These are phyloP conservation scores for Collichthys lucidus DNA, from an alignment of 2,113 vertebrate genomes.

Conservation along the genomic window DNA sequence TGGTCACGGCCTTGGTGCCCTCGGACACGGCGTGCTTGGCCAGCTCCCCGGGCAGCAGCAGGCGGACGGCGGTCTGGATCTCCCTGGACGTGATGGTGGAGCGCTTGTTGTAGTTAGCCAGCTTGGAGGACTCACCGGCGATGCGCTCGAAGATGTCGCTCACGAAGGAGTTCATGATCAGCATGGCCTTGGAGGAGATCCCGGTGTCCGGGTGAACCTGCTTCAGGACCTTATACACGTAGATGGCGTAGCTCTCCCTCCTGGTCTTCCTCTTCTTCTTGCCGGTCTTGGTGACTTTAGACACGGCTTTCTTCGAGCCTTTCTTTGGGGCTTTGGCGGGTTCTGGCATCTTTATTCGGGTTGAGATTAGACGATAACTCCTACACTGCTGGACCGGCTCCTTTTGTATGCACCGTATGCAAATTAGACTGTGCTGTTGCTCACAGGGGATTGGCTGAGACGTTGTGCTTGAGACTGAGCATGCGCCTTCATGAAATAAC, in stretches of 20 bases:
- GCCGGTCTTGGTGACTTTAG: no score
- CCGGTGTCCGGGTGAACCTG: slow-evolving; percentile 88
- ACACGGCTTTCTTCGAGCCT: no score
- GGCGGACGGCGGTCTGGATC: slow-evolving; percentile 89
- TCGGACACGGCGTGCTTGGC: no score
- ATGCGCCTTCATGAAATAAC: no score
- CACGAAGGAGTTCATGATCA: slow-evolving; percentile 79
- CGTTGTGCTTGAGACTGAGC: no score
- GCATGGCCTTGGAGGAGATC: slow-evolving; percentile 85
- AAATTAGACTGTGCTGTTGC: no score
- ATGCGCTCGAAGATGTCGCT: slow-evolving; percentile 80
- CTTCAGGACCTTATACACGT: slow-evolving; percentile 87
- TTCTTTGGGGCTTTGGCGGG: no score
- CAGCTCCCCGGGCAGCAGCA: slow-evolving; percentile 54
- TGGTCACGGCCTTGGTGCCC: no score
- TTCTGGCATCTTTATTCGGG: no score
- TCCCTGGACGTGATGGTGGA: slow-evolving; percentile 84
- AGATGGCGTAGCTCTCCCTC: slow-evolving; percentile 81
- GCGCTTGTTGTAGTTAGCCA: slow-evolving; percentile 81
- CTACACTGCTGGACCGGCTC: no score
- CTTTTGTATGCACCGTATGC: no score
- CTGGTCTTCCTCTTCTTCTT: slow-evolving; percentile 13
- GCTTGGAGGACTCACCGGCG: slow-evolving; percentile 60
- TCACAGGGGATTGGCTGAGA: no score
- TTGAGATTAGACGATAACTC: rapidly evolving